Percentiles rank a stretch among this genome's conserved stretches.
Evolutionary conservation across 2,888 invertebrate genomes (phyloP).

Genomic region (Cheilosia urbana): DNA sequence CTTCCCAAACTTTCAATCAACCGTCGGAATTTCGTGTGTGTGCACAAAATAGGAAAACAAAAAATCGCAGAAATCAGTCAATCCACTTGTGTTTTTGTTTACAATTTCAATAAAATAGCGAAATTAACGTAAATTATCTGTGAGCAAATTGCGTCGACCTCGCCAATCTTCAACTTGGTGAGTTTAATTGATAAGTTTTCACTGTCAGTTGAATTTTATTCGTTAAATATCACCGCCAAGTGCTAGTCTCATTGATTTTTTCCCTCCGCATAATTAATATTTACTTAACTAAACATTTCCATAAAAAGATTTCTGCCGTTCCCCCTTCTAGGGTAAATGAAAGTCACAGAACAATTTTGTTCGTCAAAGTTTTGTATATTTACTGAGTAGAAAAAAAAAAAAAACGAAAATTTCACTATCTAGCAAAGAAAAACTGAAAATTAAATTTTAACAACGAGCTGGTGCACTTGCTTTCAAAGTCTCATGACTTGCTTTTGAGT

Average conservation of each 20-base stretch:
- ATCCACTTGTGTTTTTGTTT: constrained; percentile 62
- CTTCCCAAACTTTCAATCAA: constrained; percentile 41
- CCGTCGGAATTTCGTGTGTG: constrained; percentile 64
- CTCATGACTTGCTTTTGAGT: constrained; percentile 55
- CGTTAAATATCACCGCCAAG: constrained; percentile 9
- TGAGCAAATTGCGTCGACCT: not conserved
- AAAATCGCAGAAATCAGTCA: constrained; percentile 22
- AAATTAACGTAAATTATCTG: constrained; percentile 7
- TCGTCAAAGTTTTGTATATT: constrained; percentile 48
- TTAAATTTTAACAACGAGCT: not conserved
- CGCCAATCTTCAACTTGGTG: constrained; percentile 35
- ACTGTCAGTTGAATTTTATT: constrained; percentile 35
- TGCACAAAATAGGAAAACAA: constrained; percentile 17
- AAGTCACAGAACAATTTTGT: constrained; percentile 23
- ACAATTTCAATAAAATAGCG: constrained; percentile 42
- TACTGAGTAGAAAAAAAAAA: constrained; percentile 60
- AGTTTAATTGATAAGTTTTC: constrained; percentile 62
- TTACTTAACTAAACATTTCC: constrained; percentile 10
- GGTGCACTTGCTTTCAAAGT: not conserved
- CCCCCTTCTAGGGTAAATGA: constrained; percentile 33
- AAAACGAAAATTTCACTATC: constrained; percentile 62
- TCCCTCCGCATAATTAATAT: constrained; percentile 29
- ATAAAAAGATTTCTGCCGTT: not conserved
- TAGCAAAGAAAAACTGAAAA: constrained; percentile 38
- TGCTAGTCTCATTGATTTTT: constrained; percentile 67